Evolutionary conservation across 2,113 vertebrate species (phyloP).

Genomic region (Gobius niger): DNA sequence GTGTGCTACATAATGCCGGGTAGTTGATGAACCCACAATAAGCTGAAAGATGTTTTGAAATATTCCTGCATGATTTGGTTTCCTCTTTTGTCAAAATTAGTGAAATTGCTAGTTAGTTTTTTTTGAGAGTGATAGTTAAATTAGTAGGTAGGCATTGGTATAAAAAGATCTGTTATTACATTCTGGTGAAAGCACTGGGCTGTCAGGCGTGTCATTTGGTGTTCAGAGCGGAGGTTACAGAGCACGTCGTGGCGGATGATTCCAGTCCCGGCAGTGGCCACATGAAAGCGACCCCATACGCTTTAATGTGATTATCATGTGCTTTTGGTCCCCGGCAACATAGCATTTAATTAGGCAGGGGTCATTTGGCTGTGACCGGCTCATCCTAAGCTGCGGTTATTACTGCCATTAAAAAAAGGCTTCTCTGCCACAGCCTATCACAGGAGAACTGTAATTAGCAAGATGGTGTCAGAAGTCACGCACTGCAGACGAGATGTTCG

Average conservation of each 20-base stretch:
- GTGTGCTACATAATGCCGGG: too few species aligned
- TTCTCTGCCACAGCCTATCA: conserved; percentile 36
- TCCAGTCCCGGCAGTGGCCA: conserved; percentile 16
- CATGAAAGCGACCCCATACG: conserved; percentile 42
- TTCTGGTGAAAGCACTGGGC: background rate
- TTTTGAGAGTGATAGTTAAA: background rate
- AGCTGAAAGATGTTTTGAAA: too few species aligned
- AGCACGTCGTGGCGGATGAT: conserved; percentile 23
- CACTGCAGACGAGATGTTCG: conserved; percentile 21
- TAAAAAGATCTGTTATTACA: background rate
- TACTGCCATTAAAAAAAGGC: conserved; percentile 55
- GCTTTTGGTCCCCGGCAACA: conserved; percentile 50
- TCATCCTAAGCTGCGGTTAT: conserved; percentile 51
- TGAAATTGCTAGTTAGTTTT: background rate
- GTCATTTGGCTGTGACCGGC: conserved; percentile 52
- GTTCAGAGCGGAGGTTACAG: background rate
- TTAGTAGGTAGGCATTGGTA: background rate
- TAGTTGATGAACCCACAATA: too few species aligned
- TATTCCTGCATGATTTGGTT: background rate
- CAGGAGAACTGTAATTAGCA: conserved; percentile 50
- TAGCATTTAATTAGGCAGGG: conserved; percentile 59
- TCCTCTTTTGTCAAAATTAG: background rate
- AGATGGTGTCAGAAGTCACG: conserved; percentile 47
- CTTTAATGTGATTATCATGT: conserved; percentile 64
- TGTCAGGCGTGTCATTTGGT: conserved; percentile 11